Conservation (phyloP, 2,888 invertebrate species). For the Eupithecia insigniata region DNA sequence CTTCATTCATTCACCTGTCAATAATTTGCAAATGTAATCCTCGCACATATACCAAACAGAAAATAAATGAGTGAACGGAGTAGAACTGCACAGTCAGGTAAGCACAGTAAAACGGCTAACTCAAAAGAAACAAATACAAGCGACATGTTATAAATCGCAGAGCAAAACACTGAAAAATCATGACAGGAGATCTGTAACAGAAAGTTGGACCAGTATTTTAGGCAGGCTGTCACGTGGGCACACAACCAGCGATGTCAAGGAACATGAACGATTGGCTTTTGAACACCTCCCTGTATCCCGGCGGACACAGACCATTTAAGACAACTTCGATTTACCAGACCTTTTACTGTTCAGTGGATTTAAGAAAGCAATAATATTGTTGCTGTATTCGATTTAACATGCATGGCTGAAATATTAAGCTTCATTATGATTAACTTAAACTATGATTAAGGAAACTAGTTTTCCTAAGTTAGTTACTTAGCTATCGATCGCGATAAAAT, state of each 20-base stretch:
- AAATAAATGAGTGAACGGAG: too few relatives aligned
- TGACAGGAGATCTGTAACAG: slow-evolving; percentile 26
- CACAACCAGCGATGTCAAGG: slow-evolving; percentile 66
- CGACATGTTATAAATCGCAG: slow-evolving; percentile 7
- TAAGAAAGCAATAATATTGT: background rate
- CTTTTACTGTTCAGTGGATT: background rate
- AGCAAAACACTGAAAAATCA: slow-evolving; percentile 24
- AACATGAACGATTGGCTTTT: slow-evolving; percentile 69
- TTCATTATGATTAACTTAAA: background rate
- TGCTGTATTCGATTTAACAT: background rate
- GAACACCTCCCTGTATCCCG: slow-evolving; percentile 51
- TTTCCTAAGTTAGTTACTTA: background rate
- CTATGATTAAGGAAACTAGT: background rate
- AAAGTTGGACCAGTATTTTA: slow-evolving; percentile 31
- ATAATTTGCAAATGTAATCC: too few relatives aligned
- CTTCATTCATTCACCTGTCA: too few relatives aligned
- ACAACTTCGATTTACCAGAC: slow-evolving; percentile 47
- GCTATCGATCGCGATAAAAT: background rate
- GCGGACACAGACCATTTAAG: slow-evolving; percentile 60
- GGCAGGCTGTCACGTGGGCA: slow-evolving; percentile 49
- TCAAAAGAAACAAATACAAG: slow-evolving; percentile 11
- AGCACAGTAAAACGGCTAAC: slow-evolving; percentile 6
- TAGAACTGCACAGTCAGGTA: background rate
- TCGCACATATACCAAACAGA: too few relatives aligned
- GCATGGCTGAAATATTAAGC: background rate